phyloP scores from a whole-genome alignment of 1,140 invertebrate genomes.

The Mycetomoellerius zeteki region DNA sequence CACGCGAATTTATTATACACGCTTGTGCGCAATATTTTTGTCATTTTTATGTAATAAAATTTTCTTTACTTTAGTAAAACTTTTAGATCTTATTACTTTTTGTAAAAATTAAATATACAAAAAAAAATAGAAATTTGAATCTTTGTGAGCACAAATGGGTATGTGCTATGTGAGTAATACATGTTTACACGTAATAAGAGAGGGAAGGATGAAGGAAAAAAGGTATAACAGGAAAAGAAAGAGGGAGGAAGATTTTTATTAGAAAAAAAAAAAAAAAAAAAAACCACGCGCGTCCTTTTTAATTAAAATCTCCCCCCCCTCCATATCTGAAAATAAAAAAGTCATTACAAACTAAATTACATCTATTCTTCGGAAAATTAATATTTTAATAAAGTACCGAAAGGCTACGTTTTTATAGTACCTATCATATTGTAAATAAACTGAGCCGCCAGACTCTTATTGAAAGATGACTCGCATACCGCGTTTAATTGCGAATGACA shows the following conservation, averaged over 20 bases:
- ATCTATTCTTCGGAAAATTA: neutral
- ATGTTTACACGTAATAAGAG: too few species aligned
- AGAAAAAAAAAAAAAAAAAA: too few species aligned
- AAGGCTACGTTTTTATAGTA: neutral
- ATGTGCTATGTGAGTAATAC: too few species aligned
- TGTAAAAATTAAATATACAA: too few species aligned
- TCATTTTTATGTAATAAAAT: too few species aligned
- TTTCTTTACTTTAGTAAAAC: too few species aligned
- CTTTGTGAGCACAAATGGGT: too few species aligned
- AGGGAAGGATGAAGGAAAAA: too few species aligned
- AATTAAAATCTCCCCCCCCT: neutral
- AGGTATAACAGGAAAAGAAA: neutral
- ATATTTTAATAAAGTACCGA: neutral
- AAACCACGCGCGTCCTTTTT: neutral
- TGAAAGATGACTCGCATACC: neutral
- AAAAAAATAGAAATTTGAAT: too few species aligned
- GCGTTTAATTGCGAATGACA: constrained; percentile 29
- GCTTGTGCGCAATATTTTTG: too few species aligned
- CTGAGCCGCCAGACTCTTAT: neutral
- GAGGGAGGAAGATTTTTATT: constrained; percentile 37
- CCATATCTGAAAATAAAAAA: constrained; percentile 14
- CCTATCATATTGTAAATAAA: neutral
- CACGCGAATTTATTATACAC: too few species aligned
- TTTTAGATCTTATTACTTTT: too few species aligned
- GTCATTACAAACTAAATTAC: neutral